Evolutionary conservation across 1,140 invertebrate genomes (phyloP).

Genomic region (Leptonema lineaticorne): DNA sequence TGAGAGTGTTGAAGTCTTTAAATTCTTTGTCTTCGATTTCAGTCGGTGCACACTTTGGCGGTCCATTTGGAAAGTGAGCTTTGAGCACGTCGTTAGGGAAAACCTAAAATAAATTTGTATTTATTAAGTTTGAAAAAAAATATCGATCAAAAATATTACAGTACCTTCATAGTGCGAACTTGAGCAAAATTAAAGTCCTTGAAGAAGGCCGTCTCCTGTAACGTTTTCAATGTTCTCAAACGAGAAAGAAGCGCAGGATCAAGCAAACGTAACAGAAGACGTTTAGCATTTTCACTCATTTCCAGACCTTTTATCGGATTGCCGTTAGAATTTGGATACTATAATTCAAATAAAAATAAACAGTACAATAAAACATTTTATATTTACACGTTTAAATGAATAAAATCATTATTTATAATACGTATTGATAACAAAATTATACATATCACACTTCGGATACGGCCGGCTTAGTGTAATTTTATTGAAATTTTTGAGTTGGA

Average conservation of each 20-base stretch:
- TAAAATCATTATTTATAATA: too few species aligned
- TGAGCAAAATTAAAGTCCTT: slow-evolving; percentile 55
- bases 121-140: background rate
- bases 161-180: slow-evolving; percentile 51
- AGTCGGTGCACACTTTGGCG: background rate
- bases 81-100: slow-evolving; percentile 33
- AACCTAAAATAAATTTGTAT: slow-evolving; percentile 25
- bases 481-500: too few species aligned
- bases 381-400: too few species aligned
- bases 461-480: too few species aligned
- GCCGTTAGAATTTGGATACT: slow-evolving; percentile 39
- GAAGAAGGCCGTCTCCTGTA: slow-evolving; percentile 55
- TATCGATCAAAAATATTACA: background rate
- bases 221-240: slow-evolving; percentile 49
- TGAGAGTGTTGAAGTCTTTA: too few species aligned
- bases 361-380: background rate
- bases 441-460: too few species aligned
- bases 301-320: slow-evolving; percentile 30
- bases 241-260: slow-evolving; percentile 49
- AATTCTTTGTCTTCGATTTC: too few species aligned
- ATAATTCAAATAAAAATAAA: slow-evolving; percentile 12
- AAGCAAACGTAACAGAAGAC: slow-evolving; percentile 49
- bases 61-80: slow-evolving; percentile 32
- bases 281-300: slow-evolving; percentile 46
- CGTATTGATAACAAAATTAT: too few species aligned